Evolutionary conservation across 2,888 invertebrate genomes (phyloP).

Genomic region (Stenolophus ochropezus): DNA sequence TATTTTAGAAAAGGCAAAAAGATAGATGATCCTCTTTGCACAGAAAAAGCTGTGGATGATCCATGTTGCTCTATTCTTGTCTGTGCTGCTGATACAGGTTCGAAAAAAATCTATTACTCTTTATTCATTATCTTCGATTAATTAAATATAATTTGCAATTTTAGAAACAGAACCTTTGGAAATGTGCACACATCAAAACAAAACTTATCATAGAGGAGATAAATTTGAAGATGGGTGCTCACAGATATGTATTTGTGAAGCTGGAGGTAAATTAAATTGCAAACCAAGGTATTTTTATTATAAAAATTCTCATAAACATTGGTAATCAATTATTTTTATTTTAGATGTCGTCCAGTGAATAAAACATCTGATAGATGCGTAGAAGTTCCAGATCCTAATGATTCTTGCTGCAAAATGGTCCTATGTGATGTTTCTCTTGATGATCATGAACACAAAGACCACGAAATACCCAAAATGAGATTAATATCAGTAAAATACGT

Average conservation of each 20-base stretch:
- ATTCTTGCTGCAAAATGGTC: slow-evolving; percentile 89
- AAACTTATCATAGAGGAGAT: slow-evolving; percentile 82
- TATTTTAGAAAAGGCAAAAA: slow-evolving; percentile 82
- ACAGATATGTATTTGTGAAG: slow-evolving; percentile 85
- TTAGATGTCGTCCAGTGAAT: slow-evolving; percentile 78
- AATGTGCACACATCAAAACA: slow-evolving; percentile 81
- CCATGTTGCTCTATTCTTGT: slow-evolving; percentile 83
- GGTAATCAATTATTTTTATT: slow-evolving; percentile 35
- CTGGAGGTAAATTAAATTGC: slow-evolving; percentile 77
- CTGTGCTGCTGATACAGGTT: slow-evolving; percentile 80
- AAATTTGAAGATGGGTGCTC: slow-evolving; percentile 88
- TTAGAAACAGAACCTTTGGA: slow-evolving; percentile 72
- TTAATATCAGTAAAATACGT: slow-evolving; percentile 69
- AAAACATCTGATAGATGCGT: slow-evolving; percentile 84
- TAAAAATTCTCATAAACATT: no score
- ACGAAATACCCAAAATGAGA: slow-evolving; percentile 66
- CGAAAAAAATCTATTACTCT: slow-evolving; percentile 23
- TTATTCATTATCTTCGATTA: not conserved
- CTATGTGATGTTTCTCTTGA: slow-evolving; percentile 90
- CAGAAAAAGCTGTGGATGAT: slow-evolving; percentile 81
- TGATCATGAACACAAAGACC: slow-evolving; percentile 78
- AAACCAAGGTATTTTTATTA: slow-evolving; percentile 69
- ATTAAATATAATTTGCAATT: not conserved
- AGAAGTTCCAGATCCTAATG: slow-evolving; percentile 86
- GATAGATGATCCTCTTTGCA: slow-evolving; percentile 82